Base-by-base conservation (phyloP, 2,888 invertebrate genomes). In the Hydrotaea cyrtoneurina region DNA sequence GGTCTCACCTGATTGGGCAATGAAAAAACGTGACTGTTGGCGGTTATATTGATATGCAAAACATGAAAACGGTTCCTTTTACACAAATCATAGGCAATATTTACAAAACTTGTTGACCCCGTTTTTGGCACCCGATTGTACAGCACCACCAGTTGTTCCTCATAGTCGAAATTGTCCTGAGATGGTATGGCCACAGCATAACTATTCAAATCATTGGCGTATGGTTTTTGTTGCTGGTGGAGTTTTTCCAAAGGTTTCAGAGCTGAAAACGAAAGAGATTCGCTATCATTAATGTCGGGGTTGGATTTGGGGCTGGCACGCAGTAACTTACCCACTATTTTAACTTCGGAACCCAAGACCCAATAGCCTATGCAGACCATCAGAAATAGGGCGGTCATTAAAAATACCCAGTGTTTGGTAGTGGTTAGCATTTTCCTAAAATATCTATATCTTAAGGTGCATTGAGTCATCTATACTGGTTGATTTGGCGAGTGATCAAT, bases 101-200 rank as follows among this genome's bases (percentile, higher is more conserved):
- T 97, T 83, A 97, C 97, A 91, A 99, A 98, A 93, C 98, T 98
- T 10, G 99, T 99, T 21, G 98, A 98, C 17, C 97, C 99, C 43
- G 99, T 99, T 93, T 99, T 99, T 10, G 99, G 99, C 80, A 99
- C 98, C 89, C 99, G 94, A 93, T 99, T 99, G 92, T 99, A 99
- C 88, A 99, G 96, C 85, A 99, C 94, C 71, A 98, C 95, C 86
- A 96, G 91, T 89, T 96, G 95, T 90, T 96, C 95, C 79, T 94
- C 94, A 88, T 92, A 93, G 81, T 92, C 90, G 23, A 85, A 87
- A 36, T 83, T 86, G 43, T 86, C 84, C 43, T 83, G 21, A 17
- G 64, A 5, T 0, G 66, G 59, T 26, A 36, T 15, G 46, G 13
- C 36, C 19, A 13, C 43, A 5, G 13, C 17, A 55, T 17, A 21